Percentiles rank a stretch among this genome's conserved stretches.
Conservation (phyloP, 2,888 invertebrate genomes). For the Cantharis rufa region DNA sequence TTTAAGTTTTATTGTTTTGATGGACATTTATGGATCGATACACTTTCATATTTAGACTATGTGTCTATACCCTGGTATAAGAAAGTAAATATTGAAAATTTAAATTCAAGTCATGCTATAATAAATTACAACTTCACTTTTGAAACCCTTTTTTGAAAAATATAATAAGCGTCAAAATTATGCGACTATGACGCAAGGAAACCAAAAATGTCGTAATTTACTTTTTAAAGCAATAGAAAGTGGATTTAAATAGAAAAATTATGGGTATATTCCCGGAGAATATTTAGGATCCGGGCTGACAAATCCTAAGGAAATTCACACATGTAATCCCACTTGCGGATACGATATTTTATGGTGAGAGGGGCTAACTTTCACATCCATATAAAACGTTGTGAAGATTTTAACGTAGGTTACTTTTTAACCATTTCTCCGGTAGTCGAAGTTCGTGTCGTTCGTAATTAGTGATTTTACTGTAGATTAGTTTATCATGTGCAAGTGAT, state of each 20-base stretch:
- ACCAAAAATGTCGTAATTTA: not conserved
- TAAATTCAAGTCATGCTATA: not conserved
- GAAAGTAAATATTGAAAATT: not conserved
- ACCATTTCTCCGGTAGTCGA: conserved; percentile 35
- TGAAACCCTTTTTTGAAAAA: not conserved
- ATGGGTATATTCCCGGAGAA: conserved; percentile 5
- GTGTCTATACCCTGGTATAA: not conserved
- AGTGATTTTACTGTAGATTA: conserved; percentile 22
- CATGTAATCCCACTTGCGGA: conserved; percentile 43
- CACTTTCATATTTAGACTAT: not conserved
- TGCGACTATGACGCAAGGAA: not conserved
- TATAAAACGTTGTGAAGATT: conserved; percentile 56
- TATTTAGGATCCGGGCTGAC: conserved; percentile 24
- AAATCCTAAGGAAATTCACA: conserved; percentile 25
- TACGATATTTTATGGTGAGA: conserved; percentile 41
- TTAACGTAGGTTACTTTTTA: conserved; percentile 55
- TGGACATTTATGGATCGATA: not conserved
- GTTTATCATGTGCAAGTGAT: conserved; percentile 25
- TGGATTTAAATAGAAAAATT: conserved; percentile 10
- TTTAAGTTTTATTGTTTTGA: not conserved
- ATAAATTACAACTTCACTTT: not conserved
- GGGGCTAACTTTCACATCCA: conserved; percentile 57
- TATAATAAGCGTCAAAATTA: not conserved
- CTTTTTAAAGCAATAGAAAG: conserved; percentile 8
- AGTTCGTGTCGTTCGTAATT: conserved; percentile 16